These are phyloP conservation scores for Ophioderma brevispina DNA, from an alignment of 35 echinoderm and acorn worm species.

Conservation along the genomic window DNA sequence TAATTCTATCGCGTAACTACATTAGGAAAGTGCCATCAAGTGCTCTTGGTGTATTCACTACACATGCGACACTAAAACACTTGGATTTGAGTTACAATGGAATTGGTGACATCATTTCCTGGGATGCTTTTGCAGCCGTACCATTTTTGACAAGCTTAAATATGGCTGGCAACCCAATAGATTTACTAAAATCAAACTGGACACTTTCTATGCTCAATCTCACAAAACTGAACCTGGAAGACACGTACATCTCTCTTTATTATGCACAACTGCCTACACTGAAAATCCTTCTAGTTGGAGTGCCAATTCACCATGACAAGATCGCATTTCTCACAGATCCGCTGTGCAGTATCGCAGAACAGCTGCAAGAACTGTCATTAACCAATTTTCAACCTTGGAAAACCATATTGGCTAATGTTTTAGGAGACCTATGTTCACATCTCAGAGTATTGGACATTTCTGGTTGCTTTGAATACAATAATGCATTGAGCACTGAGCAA, in stretches of 20 bases:
- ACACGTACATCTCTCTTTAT: neutral
- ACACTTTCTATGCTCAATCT: neutral
- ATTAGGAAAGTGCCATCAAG: neutral
- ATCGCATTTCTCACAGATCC: too few relatives aligned
- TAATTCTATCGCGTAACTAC: neutral
- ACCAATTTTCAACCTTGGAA: too few relatives aligned
- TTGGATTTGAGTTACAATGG: neutral
- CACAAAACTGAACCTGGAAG: neutral
- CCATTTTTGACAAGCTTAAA: neutral
- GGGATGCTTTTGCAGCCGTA: neutral
- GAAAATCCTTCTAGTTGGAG: too few relatives aligned
- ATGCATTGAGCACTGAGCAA: neutral
- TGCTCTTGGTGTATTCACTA: neutral
- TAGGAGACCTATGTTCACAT: neutral
- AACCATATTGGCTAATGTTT: neutral
- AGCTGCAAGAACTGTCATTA: too few relatives aligned
- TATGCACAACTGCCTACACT: neutral
- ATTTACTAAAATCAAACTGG: neutral
- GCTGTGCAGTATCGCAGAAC: too few relatives aligned
- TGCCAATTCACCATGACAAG: too few relatives aligned
- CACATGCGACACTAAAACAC: neutral
- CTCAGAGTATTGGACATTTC: neutral
- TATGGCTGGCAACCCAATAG: neutral
- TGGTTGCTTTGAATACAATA: neutral
- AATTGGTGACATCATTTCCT: neutral